Evolutionary conservation across 1,140 invertebrate species (phyloP), one percentile per base, ranked within the genome.

Genomic region (Drosophila virilis): DNA sequence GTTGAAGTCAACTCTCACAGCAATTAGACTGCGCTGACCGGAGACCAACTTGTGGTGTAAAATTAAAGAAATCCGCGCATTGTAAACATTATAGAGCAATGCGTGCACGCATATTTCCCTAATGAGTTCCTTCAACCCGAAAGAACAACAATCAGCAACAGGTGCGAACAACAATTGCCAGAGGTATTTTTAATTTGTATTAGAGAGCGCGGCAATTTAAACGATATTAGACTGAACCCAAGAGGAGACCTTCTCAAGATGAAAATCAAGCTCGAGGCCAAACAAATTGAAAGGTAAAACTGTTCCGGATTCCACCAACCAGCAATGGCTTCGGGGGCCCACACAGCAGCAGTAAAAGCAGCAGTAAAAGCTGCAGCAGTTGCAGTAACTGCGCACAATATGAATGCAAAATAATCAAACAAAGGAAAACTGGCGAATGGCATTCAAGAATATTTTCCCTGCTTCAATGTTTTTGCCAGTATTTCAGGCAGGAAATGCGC

Each of bases 281-380:
- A 68, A 65, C 81, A 86, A 85, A 85, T 86, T 85, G 82, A 85
- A 85, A 80, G 82, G 82, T 85, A 85, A 67, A 66, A 81, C 74
- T 77, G 59, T 77, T 69, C 76, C 59, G 66, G 66, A 64, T 79
- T 66, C 54, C 62, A 43, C 32, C 22, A 28, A 0, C 48, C 38
- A 32, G 69, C 37, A 51, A 46, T 35, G n/a, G 54, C 68, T 65
- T 52, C 32, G 15, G 40, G 55, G 33, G 61, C 52, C 61, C 69
- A 72, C 69, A 55, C 61, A 70, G 48, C 51, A 9, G 17, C 38
- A 40, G 40, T 62, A 54, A 45, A 45, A 70, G 48, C 51, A 9
- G 17, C 38, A 40, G 40, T 62, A 54, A 45, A 45, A 54, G 43
- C 46, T 32, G 15, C 48, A 58, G 32, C 15, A 35, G 10, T 45